Percentiles rank a stretch among this genome's conserved stretches.
phyloP scores from a whole-genome alignment of 2,113 vertebrate species.

The Poeciliopsis prolifica region DNA sequence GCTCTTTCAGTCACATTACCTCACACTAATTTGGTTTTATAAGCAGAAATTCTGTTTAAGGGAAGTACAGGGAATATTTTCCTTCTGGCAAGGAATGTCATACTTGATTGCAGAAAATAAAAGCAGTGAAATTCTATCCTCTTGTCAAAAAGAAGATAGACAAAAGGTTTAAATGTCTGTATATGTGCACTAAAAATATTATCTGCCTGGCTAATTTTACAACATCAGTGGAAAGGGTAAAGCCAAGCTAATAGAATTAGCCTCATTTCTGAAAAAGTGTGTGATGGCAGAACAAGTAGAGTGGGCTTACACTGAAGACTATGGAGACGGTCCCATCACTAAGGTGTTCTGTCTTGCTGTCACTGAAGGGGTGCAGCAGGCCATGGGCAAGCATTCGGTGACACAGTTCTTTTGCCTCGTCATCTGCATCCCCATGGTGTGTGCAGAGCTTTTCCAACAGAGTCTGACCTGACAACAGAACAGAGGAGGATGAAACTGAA shows the following conservation, averaged over 20 bases:
- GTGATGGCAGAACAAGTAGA: constrained; percentile 5
- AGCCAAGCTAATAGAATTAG: neutral
- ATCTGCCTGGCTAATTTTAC: neutral
- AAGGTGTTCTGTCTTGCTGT: constrained; percentile 82
- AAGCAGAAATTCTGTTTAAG: neutral
- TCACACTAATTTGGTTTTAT: neutral
- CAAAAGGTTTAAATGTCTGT: neutral
- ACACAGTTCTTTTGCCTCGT: constrained; percentile 86
- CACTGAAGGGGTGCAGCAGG: constrained; percentile 88
- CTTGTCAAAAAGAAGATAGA: neutral
- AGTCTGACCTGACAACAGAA: constrained; percentile 48
- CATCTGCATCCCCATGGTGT: constrained; percentile 79
- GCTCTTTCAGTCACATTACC: neutral
- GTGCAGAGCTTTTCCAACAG: constrained; percentile 88
- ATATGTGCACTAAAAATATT: neutral
- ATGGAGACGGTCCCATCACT: constrained; percentile 68
- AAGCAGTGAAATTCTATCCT: neutral
- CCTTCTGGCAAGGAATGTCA: neutral
- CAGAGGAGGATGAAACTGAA: neutral
- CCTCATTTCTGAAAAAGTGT: neutral
- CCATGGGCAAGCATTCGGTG: constrained; percentile 86
- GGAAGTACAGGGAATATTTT: neutral
- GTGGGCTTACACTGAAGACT: constrained; percentile 84
- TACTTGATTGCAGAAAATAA: neutral
- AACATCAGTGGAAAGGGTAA: neutral